Base-by-base conservation (phyloP, 1,140 invertebrate genomes). In the Drosophila ohnishii region DNA sequence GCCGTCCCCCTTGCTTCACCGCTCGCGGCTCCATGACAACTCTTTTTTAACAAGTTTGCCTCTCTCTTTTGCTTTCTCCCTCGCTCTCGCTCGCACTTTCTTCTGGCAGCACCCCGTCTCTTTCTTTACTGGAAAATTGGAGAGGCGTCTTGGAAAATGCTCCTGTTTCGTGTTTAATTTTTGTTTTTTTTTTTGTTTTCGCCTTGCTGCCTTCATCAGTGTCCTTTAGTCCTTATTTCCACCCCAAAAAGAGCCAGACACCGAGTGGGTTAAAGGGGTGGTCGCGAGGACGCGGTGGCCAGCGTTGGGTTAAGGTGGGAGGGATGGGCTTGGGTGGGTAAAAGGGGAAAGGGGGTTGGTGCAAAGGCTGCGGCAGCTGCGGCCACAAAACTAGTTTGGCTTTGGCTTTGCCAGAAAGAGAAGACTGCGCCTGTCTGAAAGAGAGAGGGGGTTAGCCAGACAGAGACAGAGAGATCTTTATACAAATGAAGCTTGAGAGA, bases 371-470 rank as follows among this genome's bases (percentile, higher is more conserved):
- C 64, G 61, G 70, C 63, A 63, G 80, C 73, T 73, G 80, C 80
- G 47, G 78, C 79, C 78, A 77, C 83, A 87, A 87, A 87, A 87
- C 83, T 87, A 87, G 83, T 87, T 87, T 87, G 80, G 83, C 84
- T 87, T 86, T 86, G 75, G 82, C 69, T 87, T 78, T 82, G 79
- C 58, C 53, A 44, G 59, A 44, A 14, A 16, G 76, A 53, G 64
- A 66, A 55, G 34, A 37, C 51, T 55, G 50, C 28, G 48, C 48
- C 48, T 51, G 16, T 19, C 60, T 42, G 37, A 22, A 11, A 32
- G 34, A 44, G 51, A 37, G 51, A 35, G 42, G 44, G 51, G 22
- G 32, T 14, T 22, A 44, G 55, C 45, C 16, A 30, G 58, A 56
- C 30, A 28, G 57, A 22, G 78, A 63, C 35, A 13, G 32, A 30